Evolutionary conservation across 2,113 vertebrate genomes (phyloP).

Genomic region (Neoarius graeffei): DNA sequence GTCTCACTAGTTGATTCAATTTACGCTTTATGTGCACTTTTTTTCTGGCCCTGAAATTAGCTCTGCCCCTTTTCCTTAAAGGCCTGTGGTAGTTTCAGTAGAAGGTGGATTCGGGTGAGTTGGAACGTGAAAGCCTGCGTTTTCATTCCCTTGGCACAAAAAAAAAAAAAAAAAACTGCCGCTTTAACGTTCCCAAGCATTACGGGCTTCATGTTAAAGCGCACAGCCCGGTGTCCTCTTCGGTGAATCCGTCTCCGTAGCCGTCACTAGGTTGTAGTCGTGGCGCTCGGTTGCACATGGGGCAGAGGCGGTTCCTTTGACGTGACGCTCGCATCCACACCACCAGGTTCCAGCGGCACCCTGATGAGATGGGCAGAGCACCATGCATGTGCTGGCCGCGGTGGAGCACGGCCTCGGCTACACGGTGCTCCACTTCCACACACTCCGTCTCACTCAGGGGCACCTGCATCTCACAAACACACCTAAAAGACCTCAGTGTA

Average conservation of each 20-base stretch:
- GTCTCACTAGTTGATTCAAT: not conserved
- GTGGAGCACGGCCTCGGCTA: slow-evolving; percentile 82
- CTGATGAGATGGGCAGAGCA: slow-evolving; percentile 82
- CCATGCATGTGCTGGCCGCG: slow-evolving; percentile 92
- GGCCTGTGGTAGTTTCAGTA: not conserved
- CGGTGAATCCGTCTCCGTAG: slow-evolving; percentile 89
- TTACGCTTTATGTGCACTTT: not conserved
- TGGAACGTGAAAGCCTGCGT: not conserved
- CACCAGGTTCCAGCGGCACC: slow-evolving; percentile 93
- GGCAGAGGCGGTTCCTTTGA: slow-evolving; percentile 85
- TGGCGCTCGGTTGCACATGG: slow-evolving; percentile 85
- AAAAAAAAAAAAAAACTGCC: not conserved
- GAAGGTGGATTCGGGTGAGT: not conserved
- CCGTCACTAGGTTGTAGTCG: slow-evolving; percentile 77
- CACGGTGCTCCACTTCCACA: slow-evolving; percentile 80
- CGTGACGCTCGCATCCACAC: slow-evolving; percentile 88
- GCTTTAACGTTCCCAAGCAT: not conserved
- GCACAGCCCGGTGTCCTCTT: slow-evolving; percentile 24
- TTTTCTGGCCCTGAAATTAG: not conserved
- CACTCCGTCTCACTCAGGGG: slow-evolving; percentile 72
- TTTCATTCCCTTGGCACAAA: no score
- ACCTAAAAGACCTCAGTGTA: not conserved
- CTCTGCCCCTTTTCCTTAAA: not conserved
- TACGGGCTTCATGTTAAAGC: slow-evolving; percentile 49
- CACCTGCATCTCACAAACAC: slow-evolving; percentile 68